Percentiles rank a stretch among this genome's conserved stretches.
These are phyloP conservation scores for Morus bassanus DNA, from an alignment of 2,797 vertebrate species.

Conservation along the genomic window DNA sequence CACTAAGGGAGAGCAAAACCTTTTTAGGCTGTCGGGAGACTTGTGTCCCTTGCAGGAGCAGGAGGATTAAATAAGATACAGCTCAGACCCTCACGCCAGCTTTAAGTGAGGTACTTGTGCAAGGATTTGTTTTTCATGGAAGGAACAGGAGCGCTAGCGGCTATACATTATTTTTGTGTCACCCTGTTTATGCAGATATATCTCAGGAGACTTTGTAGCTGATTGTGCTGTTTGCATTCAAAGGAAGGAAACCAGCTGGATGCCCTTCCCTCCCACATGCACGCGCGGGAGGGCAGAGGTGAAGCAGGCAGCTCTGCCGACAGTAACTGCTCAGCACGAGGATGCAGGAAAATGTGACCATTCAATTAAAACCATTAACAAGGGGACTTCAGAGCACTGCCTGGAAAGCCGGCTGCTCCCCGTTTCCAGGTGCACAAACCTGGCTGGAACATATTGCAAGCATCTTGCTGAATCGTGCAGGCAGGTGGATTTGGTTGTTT, in stretches of 20 bases:
- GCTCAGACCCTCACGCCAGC: background rate
- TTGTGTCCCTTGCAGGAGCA: background rate
- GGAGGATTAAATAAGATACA: background rate
- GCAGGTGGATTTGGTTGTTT: background rate
- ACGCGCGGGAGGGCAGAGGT: background rate
- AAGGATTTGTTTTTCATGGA: constrained; percentile 33
- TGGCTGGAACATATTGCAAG: background rate
- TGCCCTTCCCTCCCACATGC: constrained; percentile 12
- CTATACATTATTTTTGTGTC: constrained; percentile 29
- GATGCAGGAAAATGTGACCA: background rate
- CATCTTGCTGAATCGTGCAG: constrained; percentile 12
- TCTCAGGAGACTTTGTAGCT: constrained; percentile 43
- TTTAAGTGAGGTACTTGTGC: background rate
- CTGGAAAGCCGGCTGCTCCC: background rate
- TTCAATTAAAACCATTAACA: background rate
- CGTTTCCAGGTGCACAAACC: background rate
- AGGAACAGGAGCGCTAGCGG: background rate
- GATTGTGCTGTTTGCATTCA: constrained; percentile 34
- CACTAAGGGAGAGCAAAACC: background rate
- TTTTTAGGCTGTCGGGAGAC: background rate
- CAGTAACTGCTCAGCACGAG: background rate
- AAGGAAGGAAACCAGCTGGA: constrained; percentile 54
- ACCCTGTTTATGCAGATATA: background rate
- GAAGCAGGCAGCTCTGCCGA: background rate
- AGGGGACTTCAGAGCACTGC: background rate